These are phyloP conservation scores for Anhinga anhinga DNA, from an alignment of 2,113 vertebrate species.

Conservation along the genomic window DNA sequence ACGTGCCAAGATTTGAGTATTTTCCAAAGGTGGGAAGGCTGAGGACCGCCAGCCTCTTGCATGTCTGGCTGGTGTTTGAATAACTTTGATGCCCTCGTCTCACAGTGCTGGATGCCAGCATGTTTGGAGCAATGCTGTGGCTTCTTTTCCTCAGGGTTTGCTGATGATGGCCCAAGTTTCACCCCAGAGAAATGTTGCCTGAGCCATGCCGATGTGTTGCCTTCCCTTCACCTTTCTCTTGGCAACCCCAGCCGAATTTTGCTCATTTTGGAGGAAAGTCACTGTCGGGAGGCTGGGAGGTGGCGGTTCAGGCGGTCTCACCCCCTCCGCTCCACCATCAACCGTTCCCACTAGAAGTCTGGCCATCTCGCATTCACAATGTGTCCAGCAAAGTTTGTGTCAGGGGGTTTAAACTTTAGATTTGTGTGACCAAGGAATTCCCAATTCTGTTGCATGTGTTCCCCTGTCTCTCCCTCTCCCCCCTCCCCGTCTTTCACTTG, in stretches of 20 bases:
- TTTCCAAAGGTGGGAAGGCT: background rate
- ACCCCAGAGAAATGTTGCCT: background rate
- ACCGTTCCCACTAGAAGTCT: conserved; percentile 36
- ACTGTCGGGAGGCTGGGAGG: background rate
- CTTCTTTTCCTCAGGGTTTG: background rate
- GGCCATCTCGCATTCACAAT: conserved; percentile 67
- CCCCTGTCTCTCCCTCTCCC: conserved; percentile 77
- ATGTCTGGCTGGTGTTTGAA: background rate
- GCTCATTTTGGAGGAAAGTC: background rate
- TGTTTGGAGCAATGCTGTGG: background rate
- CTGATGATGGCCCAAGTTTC: background rate
- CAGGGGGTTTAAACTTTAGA: conserved; percentile 74
- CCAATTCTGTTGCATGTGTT: conserved; percentile 69
- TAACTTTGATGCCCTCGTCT: background rate
- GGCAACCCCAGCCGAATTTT: background rate
- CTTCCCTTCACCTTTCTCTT: background rate
- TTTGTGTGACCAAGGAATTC: conserved; percentile 73
- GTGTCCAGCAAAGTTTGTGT: conserved; percentile 74
- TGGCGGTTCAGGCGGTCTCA: background rate
- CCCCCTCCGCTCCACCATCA: background rate
- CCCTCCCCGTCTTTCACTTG: conserved; percentile 77
- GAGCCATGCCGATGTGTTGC: background rate
- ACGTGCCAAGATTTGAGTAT: background rate
- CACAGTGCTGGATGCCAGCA: rapidly evolving
- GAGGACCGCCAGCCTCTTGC: background rate